Base-by-base conservation (phyloP, 2,888 invertebrate genomes). In the Idaea aversata region DNA sequence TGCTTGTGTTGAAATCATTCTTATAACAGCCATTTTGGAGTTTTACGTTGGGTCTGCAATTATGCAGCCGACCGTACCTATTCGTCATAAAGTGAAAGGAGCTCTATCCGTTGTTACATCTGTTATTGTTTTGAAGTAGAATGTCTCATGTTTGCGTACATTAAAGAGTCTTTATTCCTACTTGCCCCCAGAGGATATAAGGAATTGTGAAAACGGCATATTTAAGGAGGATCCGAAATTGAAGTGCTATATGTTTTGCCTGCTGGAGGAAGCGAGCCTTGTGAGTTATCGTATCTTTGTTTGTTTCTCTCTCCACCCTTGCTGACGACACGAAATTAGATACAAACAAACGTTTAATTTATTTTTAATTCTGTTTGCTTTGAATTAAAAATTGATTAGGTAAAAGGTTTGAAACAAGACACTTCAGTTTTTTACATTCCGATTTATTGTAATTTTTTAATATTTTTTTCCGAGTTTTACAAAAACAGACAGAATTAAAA, bases 211-310 rank as follows among this genome's bases (percentile, higher is more conserved):
- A 89, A 89, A 88, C 79, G 93, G 93, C 86, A 91, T 93, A 88
- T 93, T 93, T 89, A 91, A 93, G 85, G 93, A 93, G 81, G 92
- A 93, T 81, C 75, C 80, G 76, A 92, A 92, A 88, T 88, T 93
- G 86, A 92, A 93, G 87, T 92, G 93, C 88, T 93, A 93, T 85
- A 93, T 93, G 93, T 92, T 88, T 87, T 93, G 93, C 83, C 82
- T 93, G 71, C 70, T 93, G 84, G 93, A 93, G 77, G 93, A 92
- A 84, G 90, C 91, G 77, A 91, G 88, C 75, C 88, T 93, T 75
- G 93, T 93, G 83, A 93, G 93, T 90, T 80, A 80, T 82, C 76
- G 25, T 77, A 73, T 73, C 79, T 81, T 86, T 88, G 83, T 88
- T 87, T 87, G 78, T 85, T 80, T 77, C 73, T 78, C 77, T 82